Conservation (phyloP, 1,140 invertebrate species). For the Drosophila murphyi region DNA sequence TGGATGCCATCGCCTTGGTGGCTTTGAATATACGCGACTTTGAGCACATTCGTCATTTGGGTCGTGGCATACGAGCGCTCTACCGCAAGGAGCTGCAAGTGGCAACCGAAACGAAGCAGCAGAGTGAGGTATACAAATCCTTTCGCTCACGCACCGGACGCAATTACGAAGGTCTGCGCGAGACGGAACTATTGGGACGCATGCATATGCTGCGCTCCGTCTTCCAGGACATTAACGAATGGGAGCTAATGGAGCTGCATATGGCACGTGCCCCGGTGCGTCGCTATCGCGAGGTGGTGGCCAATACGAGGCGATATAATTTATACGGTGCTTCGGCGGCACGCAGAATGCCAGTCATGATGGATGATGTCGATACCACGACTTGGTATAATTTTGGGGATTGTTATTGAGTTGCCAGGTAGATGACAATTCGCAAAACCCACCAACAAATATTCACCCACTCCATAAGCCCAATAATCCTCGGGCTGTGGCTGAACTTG, state of each 20-base stretch:
- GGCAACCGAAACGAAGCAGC: slow-evolving; percentile 58
- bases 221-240: slow-evolving; percentile 68
- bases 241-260: slow-evolving; percentile 71
- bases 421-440: neutral
- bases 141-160: slow-evolving; percentile 63
- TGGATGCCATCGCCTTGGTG: slow-evolving; percentile 71
- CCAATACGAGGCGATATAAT: slow-evolving; percentile 61
- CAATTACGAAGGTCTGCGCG: slow-evolving; percentile 64
- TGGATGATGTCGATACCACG: slow-evolving; percentile 59
- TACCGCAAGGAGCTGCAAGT: slow-evolving; percentile 69
- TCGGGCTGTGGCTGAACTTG: neutral
- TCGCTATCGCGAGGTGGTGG: slow-evolving; percentile 64
- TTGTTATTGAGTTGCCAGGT: slow-evolving; percentile 45
- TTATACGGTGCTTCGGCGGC: slow-evolving; percentile 64
- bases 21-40: slow-evolving; percentile 75
- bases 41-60: slow-evolving; percentile 71
- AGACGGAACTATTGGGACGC: slow-evolving; percentile 61
- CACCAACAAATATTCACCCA: neutral
- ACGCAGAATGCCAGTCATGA: slow-evolving; percentile 54
- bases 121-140: slow-evolving; percentile 70
- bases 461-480: too few species aligned
- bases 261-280: slow-evolving; percentile 62
- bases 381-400: slow-evolving; percentile 59
- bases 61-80: slow-evolving; percentile 65
- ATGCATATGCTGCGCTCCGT: slow-evolving; percentile 72